Evolutionary conservation across 2,797 vertebrate genomes (phyloP).

Genomic region (Sebastes baramenuke): DNA sequence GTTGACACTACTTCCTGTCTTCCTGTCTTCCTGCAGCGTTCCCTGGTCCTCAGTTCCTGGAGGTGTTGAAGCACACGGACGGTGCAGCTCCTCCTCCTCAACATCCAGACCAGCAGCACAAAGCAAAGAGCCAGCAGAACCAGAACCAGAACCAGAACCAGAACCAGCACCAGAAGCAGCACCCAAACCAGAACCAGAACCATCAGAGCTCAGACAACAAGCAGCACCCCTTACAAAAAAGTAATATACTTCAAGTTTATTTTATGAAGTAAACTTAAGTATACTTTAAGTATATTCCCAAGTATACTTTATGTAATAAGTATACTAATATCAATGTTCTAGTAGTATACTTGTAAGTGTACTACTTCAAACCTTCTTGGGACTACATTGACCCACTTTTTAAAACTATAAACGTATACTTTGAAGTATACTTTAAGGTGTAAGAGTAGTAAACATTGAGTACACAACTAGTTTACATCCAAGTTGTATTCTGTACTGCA

Average conservation of each 20-base stretch:
- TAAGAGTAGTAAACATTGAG: no score
- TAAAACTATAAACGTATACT: no score
- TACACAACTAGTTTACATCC: no score
- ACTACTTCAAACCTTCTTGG: no score
- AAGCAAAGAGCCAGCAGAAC: constrained; percentile 50
- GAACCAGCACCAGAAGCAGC: constrained; percentile 27
- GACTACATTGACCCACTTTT: no score
- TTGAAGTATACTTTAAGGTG: rapidly evolving
- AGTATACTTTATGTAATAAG: no score
- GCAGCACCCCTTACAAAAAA: not conserved
- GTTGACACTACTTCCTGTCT: not conserved
- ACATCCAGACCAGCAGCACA: constrained; percentile 37
- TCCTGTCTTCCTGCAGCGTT: constrained; percentile 45
- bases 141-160: constrained; percentile 30
- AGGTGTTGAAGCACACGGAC: constrained; percentile 46
- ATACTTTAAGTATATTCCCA: no score
- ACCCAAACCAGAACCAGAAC: constrained; percentile 28
- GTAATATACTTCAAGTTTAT: no score
- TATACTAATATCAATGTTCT: no score
- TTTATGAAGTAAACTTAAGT: no score
- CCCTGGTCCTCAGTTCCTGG: constrained; percentile 55
- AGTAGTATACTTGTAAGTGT: no score
- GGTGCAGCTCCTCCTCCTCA: not conserved
- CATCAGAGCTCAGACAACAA: constrained; percentile 47
- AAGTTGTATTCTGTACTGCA: no score